These are phyloP conservation scores for Apamea monoglypha DNA, from an alignment of 2,888 invertebrate genomes.

Conservation along the genomic window DNA sequence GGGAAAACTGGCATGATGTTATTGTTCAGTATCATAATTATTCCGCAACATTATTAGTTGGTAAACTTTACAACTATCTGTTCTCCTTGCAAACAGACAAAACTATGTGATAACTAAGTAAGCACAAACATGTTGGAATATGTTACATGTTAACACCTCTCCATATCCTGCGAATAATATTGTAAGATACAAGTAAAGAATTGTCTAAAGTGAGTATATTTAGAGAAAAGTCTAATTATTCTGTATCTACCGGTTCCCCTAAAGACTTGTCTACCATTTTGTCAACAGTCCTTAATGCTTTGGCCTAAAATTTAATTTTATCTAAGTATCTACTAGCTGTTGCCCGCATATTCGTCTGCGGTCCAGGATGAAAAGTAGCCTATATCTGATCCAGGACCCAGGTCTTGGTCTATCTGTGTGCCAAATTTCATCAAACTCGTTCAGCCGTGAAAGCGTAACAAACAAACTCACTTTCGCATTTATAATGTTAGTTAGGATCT, in stretches of 20 bases:
- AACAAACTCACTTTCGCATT: not conserved
- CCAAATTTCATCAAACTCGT: not conserved
- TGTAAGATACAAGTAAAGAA: not conserved
- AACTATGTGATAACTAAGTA: slow-evolving; percentile 43
- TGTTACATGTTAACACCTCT: not conserved
- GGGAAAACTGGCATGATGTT: not conserved
- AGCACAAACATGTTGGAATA: slow-evolving; percentile 15
- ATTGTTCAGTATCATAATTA: not conserved
- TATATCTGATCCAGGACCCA: not conserved
- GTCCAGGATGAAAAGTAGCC: not conserved
- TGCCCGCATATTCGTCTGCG: not conserved
- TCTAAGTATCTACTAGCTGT: not conserved
- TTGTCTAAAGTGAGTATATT: not conserved
- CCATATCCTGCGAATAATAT: slow-evolving; percentile 10
- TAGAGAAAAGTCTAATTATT: not conserved
- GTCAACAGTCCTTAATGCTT: not conserved
- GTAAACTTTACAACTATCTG: not conserved
- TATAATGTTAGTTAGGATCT: not conserved
- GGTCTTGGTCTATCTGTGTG: not conserved
- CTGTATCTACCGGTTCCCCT: not conserved
- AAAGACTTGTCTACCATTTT: not conserved
- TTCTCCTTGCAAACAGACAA: slow-evolving; percentile 22
- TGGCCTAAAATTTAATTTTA: not conserved
- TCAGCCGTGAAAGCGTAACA: not conserved
- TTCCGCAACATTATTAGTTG: slow-evolving; percentile 1